Evolutionary conservation across 2,797 vertebrate genomes (phyloP), one percentile per base, ranked within the genome.

Genomic region (Betta splendens): DNA sequence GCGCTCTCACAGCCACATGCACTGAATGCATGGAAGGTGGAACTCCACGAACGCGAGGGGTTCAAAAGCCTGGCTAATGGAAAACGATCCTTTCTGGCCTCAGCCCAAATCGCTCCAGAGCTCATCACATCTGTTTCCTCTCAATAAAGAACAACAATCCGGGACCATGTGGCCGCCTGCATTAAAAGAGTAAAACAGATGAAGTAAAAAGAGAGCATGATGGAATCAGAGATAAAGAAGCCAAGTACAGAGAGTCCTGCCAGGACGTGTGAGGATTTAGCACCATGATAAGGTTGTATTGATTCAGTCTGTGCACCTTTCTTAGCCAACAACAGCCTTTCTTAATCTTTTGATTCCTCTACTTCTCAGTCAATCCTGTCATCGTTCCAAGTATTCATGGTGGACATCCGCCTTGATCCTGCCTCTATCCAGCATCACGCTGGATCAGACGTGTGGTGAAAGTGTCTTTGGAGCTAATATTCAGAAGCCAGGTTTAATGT

Each of bases 231-330:
- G 68, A 71, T 75, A 75, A 63, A 69, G 28, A 73, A 48, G 50
- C 58, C 49, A 61, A 70, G 73, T 68, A 64, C 74, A 52, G 33
- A 32, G 60, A 72, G 72, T 47, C 48, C 52, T 73, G 68, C 56
- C 71, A 78, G 54, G 61, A 77, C 12, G 31, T 43, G 29, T 69
- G 35, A 64, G 61, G 75, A 77, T 83, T 72, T 78, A 70, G 66
- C 55, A 59, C 42, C 37, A 18, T 7, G 54, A 76, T 84, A 70
- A 72, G 28, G 69, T 61, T 50, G 39, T 79, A 88, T 82, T 71
- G 81, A 85, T 88, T 83, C 77, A 62, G 48, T 62, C 74, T 64
- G 62, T 69, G 16, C 63, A 66, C 60, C 65, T 69, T 76, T 66
- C 63, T 69, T 16, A 76, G 73, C 50, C 79, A 59, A 65, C 69